Conservation (phyloP, 2,888 invertebrate species). For the Lordiphosa fenestrarum region DNA sequence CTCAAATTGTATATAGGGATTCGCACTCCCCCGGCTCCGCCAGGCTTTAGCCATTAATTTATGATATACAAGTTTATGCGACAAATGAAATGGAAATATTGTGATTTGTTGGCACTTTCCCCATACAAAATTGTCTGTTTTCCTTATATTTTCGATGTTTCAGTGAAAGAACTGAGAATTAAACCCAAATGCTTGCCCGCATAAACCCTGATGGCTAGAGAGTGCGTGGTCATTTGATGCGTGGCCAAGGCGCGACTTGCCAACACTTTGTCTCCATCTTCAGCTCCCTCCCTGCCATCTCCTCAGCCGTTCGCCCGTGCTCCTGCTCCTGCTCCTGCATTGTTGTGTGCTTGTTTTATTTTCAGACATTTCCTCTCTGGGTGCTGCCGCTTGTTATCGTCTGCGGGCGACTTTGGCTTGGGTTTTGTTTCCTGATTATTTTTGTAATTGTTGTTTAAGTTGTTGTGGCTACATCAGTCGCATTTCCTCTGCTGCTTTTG, state of each 20-base stretch:
- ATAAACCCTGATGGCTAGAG: neutral
- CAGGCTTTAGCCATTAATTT: slow-evolving; percentile 52
- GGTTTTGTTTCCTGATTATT: slow-evolving; percentile 54
- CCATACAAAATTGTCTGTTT: no score
- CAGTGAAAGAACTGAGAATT: no score
- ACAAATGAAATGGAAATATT: no score
- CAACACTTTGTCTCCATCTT: slow-evolving; percentile 43
- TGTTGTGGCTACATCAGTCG: slow-evolving; percentile 66
- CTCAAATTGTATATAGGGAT: slow-evolving; percentile 51
- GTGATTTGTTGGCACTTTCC: no score
- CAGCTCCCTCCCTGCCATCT: slow-evolving; percentile 2
- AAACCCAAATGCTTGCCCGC: neutral
- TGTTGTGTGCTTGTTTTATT: slow-evolving; percentile 38
- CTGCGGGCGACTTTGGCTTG: slow-evolving; percentile 9
- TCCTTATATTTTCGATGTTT: no score
- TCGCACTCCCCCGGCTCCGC: no score
- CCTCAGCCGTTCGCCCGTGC: neutral
- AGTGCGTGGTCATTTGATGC: slow-evolving; percentile 48
- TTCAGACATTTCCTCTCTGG: slow-evolving; percentile 61
- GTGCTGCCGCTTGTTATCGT: slow-evolving; percentile 18
- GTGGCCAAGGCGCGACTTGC: slow-evolving; percentile 27
- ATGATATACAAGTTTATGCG: slow-evolving; percentile 30
- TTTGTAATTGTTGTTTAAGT: slow-evolving; percentile 70
- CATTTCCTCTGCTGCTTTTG: slow-evolving; percentile 40
- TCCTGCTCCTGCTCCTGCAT: no score